phyloP scores from a whole-genome alignment of 2,113 vertebrate species.

The Leucopternis melanops region DNA sequence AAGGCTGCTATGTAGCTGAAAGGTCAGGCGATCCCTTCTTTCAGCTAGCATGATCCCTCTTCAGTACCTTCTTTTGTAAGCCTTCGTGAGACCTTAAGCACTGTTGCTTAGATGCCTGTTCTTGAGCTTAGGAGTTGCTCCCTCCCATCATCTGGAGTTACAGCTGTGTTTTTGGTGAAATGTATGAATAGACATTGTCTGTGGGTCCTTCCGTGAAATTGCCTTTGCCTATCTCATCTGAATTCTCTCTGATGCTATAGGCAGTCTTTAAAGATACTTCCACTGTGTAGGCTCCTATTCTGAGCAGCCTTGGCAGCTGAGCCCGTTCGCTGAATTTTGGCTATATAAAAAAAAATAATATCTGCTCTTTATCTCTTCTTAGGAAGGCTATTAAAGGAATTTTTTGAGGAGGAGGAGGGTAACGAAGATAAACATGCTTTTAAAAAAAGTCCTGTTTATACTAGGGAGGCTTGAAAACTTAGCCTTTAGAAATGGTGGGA shows the following conservation, averaged over 20 bases:
- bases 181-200: not conserved
- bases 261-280: not conserved
- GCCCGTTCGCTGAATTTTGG: not conserved
- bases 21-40: not conserved
- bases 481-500: not conserved
- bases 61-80: not conserved
- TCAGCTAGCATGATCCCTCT: not conserved
- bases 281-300: not conserved
- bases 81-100: not conserved
- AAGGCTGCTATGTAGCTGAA: not conserved
- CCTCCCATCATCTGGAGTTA: not conserved
- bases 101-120: not conserved
- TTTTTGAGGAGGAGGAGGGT: not conserved
- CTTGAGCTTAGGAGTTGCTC: not conserved
- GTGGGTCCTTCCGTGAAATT: not conserved
- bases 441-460: not conserved
- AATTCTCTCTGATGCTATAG: not conserved
- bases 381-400: not conserved
- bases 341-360: not conserved
- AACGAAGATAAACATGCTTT: not conserved
- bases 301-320: not conserved
- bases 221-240: not conserved
- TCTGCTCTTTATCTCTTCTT: not conserved
- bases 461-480: not conserved
- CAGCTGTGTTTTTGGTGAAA: not conserved